phyloP scores from a whole-genome alignment of 2,797 vertebrate genomes.

The Sebastes matsubarae region DNA sequence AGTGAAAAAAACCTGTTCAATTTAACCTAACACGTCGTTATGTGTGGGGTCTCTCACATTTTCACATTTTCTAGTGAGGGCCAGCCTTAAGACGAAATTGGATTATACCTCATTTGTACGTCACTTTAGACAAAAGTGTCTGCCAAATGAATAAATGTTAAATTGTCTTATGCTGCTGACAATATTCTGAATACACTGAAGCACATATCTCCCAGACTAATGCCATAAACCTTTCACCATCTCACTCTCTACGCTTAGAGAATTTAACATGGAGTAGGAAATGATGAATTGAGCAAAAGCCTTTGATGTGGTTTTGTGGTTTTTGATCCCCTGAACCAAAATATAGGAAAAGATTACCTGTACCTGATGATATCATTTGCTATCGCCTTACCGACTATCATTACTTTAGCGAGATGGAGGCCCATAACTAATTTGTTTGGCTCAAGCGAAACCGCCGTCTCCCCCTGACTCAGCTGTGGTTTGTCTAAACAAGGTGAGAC shows the following conservation, averaged over 20 bases:
- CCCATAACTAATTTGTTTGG: conserved; percentile 14
- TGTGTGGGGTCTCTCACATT: too few species aligned
- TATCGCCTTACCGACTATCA: conserved; percentile 32
- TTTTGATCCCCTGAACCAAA: conserved; percentile 11
- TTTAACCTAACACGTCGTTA: too few species aligned
- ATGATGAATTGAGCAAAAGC: not conserved
- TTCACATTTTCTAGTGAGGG: too few species aligned
- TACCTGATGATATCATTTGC: conserved; percentile 29
- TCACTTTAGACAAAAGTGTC: not conserved
- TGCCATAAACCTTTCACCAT: not conserved
- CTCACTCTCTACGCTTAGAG: not conserved
- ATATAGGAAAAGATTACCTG: not conserved
- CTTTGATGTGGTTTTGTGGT: conserved; percentile 9
- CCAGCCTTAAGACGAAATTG: too few species aligned
- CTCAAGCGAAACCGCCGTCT: conserved; percentile 2
- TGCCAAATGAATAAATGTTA: not conserved
- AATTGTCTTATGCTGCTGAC: not conserved
- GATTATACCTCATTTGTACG: not conserved
- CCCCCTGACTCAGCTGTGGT: conserved; percentile 53
- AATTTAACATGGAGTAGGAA: not conserved
- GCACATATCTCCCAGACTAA: not conserved
- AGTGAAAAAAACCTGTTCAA: too few species aligned
- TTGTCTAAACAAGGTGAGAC: conserved; percentile 44
- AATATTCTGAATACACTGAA: not conserved
- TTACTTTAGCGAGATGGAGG: conserved; percentile 30